Base-by-base conservation (phyloP, 2,888 invertebrate species). In the Pyrgus malvae region DNA sequence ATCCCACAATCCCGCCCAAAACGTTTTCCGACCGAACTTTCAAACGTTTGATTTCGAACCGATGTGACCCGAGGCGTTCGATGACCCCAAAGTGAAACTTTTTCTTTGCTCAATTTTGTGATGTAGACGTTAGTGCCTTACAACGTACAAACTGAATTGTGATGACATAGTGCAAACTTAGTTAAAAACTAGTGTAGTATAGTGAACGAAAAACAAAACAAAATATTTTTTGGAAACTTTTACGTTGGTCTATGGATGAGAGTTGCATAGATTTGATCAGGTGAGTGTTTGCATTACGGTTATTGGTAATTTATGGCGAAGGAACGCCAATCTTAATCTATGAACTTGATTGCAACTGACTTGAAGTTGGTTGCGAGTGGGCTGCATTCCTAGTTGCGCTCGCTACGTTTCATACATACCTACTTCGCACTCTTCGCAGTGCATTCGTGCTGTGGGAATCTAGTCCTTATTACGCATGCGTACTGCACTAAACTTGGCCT, bases 251-350 rank as follows among this genome's bases (percentile, higher is more conserved):
- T 82, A 84, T 83, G 89, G 87, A 75, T 78, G 61, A 76, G 62
- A 66, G 29, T 80, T 74, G 76, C 72, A 74, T 70, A 63, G 58
- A 63, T 57, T 73, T 62, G 70, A 49, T 42, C 63, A 79, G 85
- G 89, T 89, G 61, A 87, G 87, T 55, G 41, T n/a, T 66, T 64
- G 62, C 62, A 63, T 65, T 64, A 65, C 62, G 60, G 64, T 65
- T 65, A 64, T 61, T 56, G 56, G 51, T 62, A 70, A 71, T 70
- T 68, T 67, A 66, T 68, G 64, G 63, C 66, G 75, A 73, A 72
- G 71, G 76, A 74, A 80, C 73, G 85, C 80, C 85, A 85, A 82
- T 88, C 83, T 76, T 84, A 86, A 86, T 89, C 88, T 88, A 85
- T 89, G 89, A 89, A 88, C 88, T 89, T 88, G 88, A 84, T 86